phyloP scores from a whole-genome alignment of 37 sponge, comb jelly and placozoan species.

The Cliona cf. orientalis region DNA sequence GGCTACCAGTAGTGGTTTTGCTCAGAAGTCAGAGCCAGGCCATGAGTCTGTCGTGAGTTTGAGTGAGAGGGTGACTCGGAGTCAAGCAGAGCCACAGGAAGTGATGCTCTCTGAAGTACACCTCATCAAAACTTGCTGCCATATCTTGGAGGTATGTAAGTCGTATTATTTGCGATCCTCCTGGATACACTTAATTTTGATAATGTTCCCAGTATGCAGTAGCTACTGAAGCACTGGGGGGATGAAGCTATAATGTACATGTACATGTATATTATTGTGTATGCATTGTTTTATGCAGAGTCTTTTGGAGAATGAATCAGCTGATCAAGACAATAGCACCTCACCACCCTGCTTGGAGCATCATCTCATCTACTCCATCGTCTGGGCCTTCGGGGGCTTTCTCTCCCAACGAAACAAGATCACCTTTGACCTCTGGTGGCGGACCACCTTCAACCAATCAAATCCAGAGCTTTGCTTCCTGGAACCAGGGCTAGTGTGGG shows the following conservation, averaged over 20 bases:
- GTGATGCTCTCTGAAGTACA: slow-evolving; percentile 23
- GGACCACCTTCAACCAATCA: neutral
- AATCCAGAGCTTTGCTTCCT: neutral
- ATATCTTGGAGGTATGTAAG: slow-evolving; percentile 45
- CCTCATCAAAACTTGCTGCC: slow-evolving; percentile 21
- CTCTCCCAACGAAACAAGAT: slow-evolving; percentile 24
- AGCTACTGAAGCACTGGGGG: neutral
- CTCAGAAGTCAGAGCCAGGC: too few relatives aligned
- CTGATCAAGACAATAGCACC: neutral
- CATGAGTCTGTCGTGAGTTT: neutral
- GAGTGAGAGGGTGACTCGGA: neutral
- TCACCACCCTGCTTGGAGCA: too few relatives aligned
- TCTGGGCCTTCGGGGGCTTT: slow-evolving; percentile 62
- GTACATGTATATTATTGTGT: neutral
- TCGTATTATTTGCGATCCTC: neutral
- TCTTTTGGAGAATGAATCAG: neutral
- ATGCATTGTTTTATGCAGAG: slow-evolving; percentile 3
- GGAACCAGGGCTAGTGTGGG: slow-evolving; percentile 34
- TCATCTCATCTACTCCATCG: slow-evolving; percentile 30
- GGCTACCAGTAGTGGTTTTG: neutral
- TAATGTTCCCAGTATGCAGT: neutral
- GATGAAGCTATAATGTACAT: too few relatives aligned
- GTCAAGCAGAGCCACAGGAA: slow-evolving; percentile 5
- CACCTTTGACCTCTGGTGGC: slow-evolving; percentile 53
- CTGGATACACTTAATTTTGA: neutral